Evolutionary conservation across 2,888 invertebrate genomes (phyloP).

Genomic region (Trichogramma dendrolimi): DNA sequence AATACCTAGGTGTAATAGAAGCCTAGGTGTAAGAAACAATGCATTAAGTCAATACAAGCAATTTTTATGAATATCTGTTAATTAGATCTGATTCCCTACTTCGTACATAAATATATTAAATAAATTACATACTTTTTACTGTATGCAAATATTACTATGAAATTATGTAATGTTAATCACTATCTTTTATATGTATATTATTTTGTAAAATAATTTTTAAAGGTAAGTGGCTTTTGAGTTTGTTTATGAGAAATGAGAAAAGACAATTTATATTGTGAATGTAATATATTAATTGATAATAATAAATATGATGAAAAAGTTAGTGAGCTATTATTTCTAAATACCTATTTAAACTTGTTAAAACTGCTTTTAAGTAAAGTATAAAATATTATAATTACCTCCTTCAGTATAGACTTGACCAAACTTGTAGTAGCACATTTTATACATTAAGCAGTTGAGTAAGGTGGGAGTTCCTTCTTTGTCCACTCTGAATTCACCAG

Average conservation of each 20-base stretch:
- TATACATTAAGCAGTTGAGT: conserved; percentile 98
- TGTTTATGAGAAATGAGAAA: not conserved
- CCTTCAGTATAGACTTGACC: conserved; percentile 95
- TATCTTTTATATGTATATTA: too few species aligned
- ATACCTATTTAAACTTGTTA: not conserved
- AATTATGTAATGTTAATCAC: too few species aligned
- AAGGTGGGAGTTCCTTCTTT: conserved; percentile 87
- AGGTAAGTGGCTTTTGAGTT: not conserved
- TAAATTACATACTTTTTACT: too few species aligned
- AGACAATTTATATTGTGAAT: not conserved
- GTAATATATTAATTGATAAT: not conserved
- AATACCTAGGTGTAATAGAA: not conserved
- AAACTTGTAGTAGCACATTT: conserved; percentile 98
- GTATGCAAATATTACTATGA: too few species aligned
- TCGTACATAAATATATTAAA: too few species aligned
- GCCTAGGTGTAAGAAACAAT: not conserved
- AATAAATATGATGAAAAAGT: not conserved
- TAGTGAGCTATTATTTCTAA: not conserved
- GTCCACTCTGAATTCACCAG: conserved; percentile 95
- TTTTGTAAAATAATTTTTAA: not conserved
- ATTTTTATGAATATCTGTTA: too few species aligned
- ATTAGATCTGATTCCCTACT: too few species aligned
- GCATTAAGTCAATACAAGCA: not conserved
- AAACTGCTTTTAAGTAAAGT: conserved; percentile 2
- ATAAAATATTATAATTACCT: conserved; percentile 55